Conservation (phyloP, 1,140 invertebrate species). For the Heliconius melpomene region DNA sequence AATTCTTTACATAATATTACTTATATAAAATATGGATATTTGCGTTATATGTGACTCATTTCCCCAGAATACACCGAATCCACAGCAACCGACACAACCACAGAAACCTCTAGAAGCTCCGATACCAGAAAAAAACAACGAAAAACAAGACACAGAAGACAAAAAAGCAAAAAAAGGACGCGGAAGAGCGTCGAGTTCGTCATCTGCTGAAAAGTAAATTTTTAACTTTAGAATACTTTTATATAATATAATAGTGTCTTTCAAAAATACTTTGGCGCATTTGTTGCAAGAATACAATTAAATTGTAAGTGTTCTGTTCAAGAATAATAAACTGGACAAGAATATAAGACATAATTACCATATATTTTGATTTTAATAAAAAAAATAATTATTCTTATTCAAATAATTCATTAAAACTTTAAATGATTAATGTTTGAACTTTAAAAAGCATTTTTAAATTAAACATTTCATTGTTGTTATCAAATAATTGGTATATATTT, state of each 20-base stretch:
- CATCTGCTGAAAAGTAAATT: slow-evolving; percentile 66
- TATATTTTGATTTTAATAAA: too few relatives aligned
- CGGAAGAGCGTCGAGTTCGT: slow-evolving; percentile 69
- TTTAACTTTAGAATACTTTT: too few relatives aligned
- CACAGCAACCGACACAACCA: slow-evolving; percentile 41
- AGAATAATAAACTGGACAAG: too few relatives aligned
- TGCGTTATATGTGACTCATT: not conserved
- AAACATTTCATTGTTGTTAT: not conserved
- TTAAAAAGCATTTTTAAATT: not conserved
- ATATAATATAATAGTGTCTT: not conserved
- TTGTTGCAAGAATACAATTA: not conserved
- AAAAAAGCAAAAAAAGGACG: slow-evolving; percentile 65
- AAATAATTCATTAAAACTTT: too few relatives aligned
- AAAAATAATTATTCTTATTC: too few relatives aligned
- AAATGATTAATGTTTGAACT: too few relatives aligned
- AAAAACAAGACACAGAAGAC: slow-evolving; percentile 57
- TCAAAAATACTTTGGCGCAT: not conserved
- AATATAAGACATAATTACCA: not conserved
- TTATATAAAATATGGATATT: too few relatives aligned
- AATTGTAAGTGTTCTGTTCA: not conserved
- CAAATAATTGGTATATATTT: slow-evolving; percentile 6
- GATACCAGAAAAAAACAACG: slow-evolving; percentile 38
- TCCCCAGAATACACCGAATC: slow-evolving; percentile 52
- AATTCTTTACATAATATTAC: too few relatives aligned
- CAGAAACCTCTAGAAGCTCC: slow-evolving; percentile 44